These are phyloP conservation scores for Ophion slaviceki DNA, from an alignment of 2,888 invertebrate species.

Conservation along the genomic window DNA sequence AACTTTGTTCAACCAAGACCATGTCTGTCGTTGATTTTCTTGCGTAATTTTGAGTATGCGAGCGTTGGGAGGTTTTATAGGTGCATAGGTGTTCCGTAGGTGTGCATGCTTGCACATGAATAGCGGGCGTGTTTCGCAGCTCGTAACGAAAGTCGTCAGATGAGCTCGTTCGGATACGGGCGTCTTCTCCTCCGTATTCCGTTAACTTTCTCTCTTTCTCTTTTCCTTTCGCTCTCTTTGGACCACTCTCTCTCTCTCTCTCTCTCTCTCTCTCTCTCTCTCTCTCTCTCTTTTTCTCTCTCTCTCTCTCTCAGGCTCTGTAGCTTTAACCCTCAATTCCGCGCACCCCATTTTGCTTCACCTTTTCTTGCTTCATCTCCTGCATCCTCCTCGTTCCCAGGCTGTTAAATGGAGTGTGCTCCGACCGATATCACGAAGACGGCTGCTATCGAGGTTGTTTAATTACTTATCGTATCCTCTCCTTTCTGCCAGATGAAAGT, in stretches of 20 bases:
- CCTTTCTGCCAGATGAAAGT: conserved; percentile 9
- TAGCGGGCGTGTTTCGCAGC: conserved; percentile 25
- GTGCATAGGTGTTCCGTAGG: conserved; percentile 1
- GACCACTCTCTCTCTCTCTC: neutral
- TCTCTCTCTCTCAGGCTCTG: neutral
- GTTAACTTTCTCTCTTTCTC: neutral
- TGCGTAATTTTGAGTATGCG: too few relatives aligned
- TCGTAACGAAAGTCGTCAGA: conserved; percentile 46
- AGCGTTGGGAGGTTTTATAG: too few relatives aligned
- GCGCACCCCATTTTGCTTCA: conserved; percentile 15
- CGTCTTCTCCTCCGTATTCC: neutral
- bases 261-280: neutral
- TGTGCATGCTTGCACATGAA: neutral
- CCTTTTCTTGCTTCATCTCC: conserved; percentile 16
- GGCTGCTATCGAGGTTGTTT: conserved; percentile 21
- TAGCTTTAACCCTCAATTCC: conserved; percentile 17
- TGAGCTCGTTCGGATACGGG: conserved; percentile 7
- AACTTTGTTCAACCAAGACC: too few relatives aligned
- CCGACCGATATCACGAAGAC: conserved; percentile 39
- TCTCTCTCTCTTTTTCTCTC: neutral
- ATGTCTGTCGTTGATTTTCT: too few relatives aligned
- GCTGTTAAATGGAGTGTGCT: conserved; percentile 48
- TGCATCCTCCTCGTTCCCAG: conserved; percentile 30
- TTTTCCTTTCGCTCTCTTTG: neutral
- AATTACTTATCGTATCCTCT: conserved; percentile 49